Evolutionary conservation across 2,797 vertebrate genomes (phyloP), one percentile per base, ranked within the genome.

Genomic region (Smutsia temminckii): DNA sequence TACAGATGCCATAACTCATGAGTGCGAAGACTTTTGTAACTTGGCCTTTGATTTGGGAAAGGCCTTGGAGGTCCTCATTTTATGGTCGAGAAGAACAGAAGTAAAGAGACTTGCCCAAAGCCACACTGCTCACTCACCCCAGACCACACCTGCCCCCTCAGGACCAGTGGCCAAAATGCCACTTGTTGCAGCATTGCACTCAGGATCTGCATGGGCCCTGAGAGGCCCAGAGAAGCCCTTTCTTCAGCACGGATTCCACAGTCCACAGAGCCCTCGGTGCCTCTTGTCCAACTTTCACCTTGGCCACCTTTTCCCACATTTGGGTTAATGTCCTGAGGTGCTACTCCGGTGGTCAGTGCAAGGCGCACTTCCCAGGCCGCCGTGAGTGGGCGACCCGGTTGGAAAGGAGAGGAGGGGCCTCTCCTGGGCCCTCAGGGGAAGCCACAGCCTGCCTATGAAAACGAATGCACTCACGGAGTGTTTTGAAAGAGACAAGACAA

Each of bases 71-170:
- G 66, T 21, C 78, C 77, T 37, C 40, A 0, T 25, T 51, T 84
- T 63, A 12, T 1, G 16, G 18, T 13, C 2, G 32, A 77, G 53
- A n/a, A 10, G 14, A 53, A 55, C 0, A 18, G 53, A 75, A 57
- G 49, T 42, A 11, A 71, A 29, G 57, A 29, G 86, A 25, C 64
- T 23, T 14, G 23, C 53, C 80, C 51, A 46, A 27, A 68, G 59
- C 68, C 34, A 0, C 69, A 0, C 18, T 8, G 2, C 11, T 17
- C 29, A 12, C 37, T 8, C 4, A 17, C 0, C 0, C 40, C 51
- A 55, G 25, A 29, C 69, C 64, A 0, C 1, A 0, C 3, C 46
- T 37, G n/a, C 78, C 21, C 9, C 42, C 23, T 57, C 37, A 2
- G 16, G 40, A 10, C 55, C 64, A 1, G 84, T 2, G 25, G 29